These are phyloP conservation scores for Petrophora chlorosata DNA, from an alignment of 2,888 invertebrate species.

Conservation along the genomic window DNA sequence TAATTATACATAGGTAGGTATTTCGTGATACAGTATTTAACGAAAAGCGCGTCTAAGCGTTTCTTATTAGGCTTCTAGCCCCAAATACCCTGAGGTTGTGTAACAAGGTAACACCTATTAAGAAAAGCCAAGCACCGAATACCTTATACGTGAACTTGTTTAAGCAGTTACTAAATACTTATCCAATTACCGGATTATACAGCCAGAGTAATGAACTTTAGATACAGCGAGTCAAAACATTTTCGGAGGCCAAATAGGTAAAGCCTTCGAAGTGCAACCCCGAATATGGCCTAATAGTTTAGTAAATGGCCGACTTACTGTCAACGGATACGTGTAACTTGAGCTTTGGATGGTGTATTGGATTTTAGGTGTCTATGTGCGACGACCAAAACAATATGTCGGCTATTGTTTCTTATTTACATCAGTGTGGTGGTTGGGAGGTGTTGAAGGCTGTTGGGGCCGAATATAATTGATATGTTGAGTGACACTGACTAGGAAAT, in stretches of 20 bases:
- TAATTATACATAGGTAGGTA: no score
- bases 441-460: constrained; percentile 14
- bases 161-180: constrained; percentile 55
- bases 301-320: constrained; percentile 67
- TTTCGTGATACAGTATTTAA: no score
- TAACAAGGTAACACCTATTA: no score
- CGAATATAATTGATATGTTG: not conserved
- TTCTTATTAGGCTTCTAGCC: not conserved
- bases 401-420: constrained; percentile 34
- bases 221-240: constrained; percentile 68
- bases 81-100: not conserved
- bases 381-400: constrained; percentile 49
- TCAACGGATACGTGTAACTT: constrained; percentile 72
- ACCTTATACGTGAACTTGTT: constrained; percentile 35
- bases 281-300: constrained; percentile 76
- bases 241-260: constrained; percentile 72
- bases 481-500: not conserved
- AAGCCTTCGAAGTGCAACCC: constrained; percentile 79
- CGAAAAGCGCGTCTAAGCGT: not conserved
- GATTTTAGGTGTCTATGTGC: constrained; percentile 64
- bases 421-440: constrained; percentile 3
- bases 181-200: constrained; percentile 74
- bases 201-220: constrained; percentile 77
- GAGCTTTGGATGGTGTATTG: constrained; percentile 67
- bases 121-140: constrained; percentile 14